Percentiles rank a stretch among this genome's conserved stretches.
Evolutionary conservation across 2,113 vertebrate genomes (phyloP).

Genomic region (Zootoca vivipara): DNA sequence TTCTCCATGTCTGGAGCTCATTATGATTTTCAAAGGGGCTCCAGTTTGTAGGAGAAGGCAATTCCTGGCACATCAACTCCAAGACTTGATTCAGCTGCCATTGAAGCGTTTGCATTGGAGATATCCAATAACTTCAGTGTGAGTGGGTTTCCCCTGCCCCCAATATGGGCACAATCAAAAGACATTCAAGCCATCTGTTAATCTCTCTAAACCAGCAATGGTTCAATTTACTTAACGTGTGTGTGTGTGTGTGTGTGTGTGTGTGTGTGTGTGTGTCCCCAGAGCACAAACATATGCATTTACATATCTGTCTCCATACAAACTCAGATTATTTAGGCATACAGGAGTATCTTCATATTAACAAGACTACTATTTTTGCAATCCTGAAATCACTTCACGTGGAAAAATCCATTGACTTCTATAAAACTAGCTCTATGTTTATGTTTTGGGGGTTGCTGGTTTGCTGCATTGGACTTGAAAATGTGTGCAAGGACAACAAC

Average conservation of each 20-base stretch:
- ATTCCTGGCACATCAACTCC: slow-evolving; percentile 5
- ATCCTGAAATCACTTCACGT: neutral
- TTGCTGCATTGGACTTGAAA: slow-evolving; percentile 7
- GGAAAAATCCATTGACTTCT: neutral
- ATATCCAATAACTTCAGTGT: slow-evolving; percentile 15
- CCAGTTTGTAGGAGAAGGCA: slow-evolving; percentile 4
- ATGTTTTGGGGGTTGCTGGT: neutral
- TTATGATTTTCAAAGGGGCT: slow-evolving; percentile 21
- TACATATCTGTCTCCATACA: neutral
- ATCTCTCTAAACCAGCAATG: neutral
- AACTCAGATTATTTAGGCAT: accelerated
- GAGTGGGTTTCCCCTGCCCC: neutral
- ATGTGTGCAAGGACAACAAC: neutral
- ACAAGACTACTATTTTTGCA: neutral
- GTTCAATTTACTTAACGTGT: neutral
- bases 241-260: neutral
- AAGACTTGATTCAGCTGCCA: slow-evolving; percentile 19
- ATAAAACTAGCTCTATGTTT: neutral
- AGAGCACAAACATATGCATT: slow-evolving; percentile 1
- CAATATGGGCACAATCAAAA: neutral
- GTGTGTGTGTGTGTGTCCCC: neutral
- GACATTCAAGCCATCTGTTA: neutral
- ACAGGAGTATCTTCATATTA: neutral
- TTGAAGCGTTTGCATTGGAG: slow-evolving; percentile 16
- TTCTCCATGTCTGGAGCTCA: neutral